Evolutionary conservation across 2,797 vertebrate genomes (phyloP).

Genomic region (Limnodromus scolopaceus): DNA sequence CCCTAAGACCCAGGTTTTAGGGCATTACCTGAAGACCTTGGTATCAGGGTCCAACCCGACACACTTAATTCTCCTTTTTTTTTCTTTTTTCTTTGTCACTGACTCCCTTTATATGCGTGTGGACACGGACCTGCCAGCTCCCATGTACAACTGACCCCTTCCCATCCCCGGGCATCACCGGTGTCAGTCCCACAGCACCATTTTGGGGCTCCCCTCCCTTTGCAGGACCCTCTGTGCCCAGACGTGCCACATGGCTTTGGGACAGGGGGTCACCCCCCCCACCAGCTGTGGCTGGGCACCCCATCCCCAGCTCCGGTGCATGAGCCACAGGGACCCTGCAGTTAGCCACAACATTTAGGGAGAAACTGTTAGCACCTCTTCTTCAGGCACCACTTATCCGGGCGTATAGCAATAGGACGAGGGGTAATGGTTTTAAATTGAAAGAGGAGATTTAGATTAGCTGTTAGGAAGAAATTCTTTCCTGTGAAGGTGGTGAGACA

Average conservation of each 20-base stretch:
- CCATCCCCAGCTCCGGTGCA: neutral
- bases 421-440: too few species aligned
- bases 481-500: too few species aligned
- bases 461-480: too few species aligned
- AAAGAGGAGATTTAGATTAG: too few species aligned
- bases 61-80: neutral
- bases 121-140: neutral
- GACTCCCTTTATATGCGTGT: neutral
- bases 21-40: neutral
- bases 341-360: neutral
- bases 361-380: neutral
- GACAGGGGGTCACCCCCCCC: neutral
- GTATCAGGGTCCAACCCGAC: neutral
- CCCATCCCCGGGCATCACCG: neutral
- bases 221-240: neutral
- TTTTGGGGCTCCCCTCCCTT: neutral
- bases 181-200: neutral
- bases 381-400: neutral
- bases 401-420: too few species aligned
- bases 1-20: neutral
- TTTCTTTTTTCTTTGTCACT: neutral
- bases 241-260: neutral
- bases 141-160: neutral
- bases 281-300: too few species aligned
- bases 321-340: neutral